phyloP scores from a whole-genome alignment of 2,797 vertebrate genomes.

The Coilia nasus region DNA sequence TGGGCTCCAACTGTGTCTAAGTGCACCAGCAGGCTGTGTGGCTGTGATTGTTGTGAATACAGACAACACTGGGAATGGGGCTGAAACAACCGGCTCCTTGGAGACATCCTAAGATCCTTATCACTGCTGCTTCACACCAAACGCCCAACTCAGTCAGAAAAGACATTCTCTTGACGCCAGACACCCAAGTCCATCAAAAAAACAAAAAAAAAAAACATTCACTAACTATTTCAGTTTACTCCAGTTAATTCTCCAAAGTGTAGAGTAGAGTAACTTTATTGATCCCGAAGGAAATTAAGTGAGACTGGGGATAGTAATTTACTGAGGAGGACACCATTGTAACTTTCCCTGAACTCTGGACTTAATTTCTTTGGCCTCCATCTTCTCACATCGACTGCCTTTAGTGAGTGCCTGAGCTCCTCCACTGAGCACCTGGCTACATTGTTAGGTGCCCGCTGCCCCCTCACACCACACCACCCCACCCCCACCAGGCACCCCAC shows the following conservation, averaged over 20 bases:
- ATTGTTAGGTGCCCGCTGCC: conserved; percentile 62
- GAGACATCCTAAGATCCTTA: neutral
- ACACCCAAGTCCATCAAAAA: too few species aligned
- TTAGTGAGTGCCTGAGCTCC: conserved; percentile 62
- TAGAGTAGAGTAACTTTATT: too few species aligned
- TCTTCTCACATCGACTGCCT: conserved; percentile 67
- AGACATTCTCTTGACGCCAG: neutral
- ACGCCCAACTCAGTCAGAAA: neutral
- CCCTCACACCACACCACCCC: conserved; percentile 25
- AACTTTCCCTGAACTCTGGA: neutral
- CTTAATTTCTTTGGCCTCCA: conserved; percentile 54
- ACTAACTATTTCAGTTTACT: neutral
- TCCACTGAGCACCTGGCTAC: conserved; percentile 39
- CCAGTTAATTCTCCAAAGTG: neutral
- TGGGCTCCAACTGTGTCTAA: neutral
- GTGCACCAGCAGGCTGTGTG: neutral
- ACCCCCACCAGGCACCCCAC: conserved; percentile 40
- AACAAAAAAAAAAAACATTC: too few species aligned
- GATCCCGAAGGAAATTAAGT: too few species aligned
- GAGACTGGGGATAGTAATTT: too few species aligned
- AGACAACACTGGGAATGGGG: neutral
- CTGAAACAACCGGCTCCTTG: neutral
- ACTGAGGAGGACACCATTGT: neutral
- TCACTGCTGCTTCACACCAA: neutral
- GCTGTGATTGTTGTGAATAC: neutral